phyloP scores from a whole-genome alignment of 2,797 vertebrate genomes.

The Epinephelus awoara region DNA sequence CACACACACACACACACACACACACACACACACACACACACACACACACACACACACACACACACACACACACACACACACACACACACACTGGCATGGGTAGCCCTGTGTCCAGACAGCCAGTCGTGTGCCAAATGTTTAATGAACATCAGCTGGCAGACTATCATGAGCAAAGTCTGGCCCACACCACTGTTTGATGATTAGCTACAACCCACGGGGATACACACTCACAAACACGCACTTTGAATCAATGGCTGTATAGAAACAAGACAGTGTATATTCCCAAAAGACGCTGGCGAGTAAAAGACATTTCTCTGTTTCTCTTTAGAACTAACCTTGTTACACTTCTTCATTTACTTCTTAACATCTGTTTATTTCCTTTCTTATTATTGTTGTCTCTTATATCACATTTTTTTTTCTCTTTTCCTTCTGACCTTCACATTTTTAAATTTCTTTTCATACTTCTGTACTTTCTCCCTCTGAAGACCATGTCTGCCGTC shows the following conservation, averaged over 20 bases:
- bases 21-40: slow-evolving; percentile 17
- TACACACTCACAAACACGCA: slow-evolving; percentile 55
- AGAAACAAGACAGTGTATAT: slow-evolving; percentile 42
- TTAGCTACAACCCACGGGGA: slow-evolving; percentile 76
- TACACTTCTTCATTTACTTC: slow-evolving; percentile 13
- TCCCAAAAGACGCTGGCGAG: slow-evolving; percentile 37
- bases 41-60: neutral
- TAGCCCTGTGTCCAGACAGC: slow-evolving; percentile 70
- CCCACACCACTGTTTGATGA: slow-evolving; percentile 76
- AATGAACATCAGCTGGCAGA: slow-evolving; percentile 79
- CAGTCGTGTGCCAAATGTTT: slow-evolving; percentile 79
- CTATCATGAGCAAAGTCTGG: slow-evolving; percentile 78
- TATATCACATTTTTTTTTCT: neutral
- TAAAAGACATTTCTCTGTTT: slow-evolving; percentile 35
- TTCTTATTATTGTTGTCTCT: slow-evolving; percentile 19
- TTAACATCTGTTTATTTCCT: slow-evolving; percentile 22
- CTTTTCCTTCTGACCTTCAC: slow-evolving; percentile 16
- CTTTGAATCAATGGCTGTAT: slow-evolving; percentile 61
- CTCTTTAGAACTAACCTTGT: slow-evolving; percentile 7
- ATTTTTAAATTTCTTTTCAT: slow-evolving; percentile 33
- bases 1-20: neutral
- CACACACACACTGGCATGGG: slow-evolving; percentile 23
- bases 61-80: neutral
- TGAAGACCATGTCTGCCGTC: slow-evolving; percentile 41
- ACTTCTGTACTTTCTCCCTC: slow-evolving; percentile 26